These are phyloP conservation scores for Scatophagus argus DNA, from an alignment of 2,113 vertebrate species.

Conservation along the genomic window DNA sequence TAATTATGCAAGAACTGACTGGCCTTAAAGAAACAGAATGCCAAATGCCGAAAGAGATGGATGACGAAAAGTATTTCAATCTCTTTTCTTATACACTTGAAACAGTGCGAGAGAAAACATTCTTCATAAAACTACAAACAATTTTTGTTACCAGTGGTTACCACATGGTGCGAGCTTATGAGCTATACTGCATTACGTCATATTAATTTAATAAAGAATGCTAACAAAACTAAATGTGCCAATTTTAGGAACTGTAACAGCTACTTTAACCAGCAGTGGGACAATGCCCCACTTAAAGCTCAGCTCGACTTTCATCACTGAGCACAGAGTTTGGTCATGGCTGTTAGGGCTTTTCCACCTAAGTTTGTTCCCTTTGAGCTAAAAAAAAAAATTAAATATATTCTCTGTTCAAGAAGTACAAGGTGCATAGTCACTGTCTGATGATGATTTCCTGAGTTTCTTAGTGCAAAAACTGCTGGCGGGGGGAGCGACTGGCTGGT, in stretches of 20 bases:
- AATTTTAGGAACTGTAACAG: neutral
- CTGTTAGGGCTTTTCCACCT: neutral
- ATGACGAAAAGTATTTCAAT: neutral
- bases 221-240: constrained; percentile 24
- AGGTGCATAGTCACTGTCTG: constrained; percentile 51
- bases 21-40: neutral
- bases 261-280: neutral
- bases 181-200: neutral
- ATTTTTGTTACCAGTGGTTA: neutral
- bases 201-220: constrained; percentile 39
- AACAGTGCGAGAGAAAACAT: neutral
- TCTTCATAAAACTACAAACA: neutral
- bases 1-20: neutral
- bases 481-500: neutral
- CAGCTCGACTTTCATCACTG: neutral
- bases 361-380: constrained; percentile 48
- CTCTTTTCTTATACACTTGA: neutral
- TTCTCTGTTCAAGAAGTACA: constrained; percentile 35
- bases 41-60: neutral
- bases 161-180: neutral
- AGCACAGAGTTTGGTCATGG: neutral
- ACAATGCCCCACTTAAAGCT: neutral
- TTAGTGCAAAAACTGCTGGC: constrained; percentile 66
- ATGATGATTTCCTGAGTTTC: constrained; percentile 60
- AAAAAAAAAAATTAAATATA: neutral